phyloP scores from a whole-genome alignment of 2,797 vertebrate genomes.

The Dermochelys coriacea region DNA sequence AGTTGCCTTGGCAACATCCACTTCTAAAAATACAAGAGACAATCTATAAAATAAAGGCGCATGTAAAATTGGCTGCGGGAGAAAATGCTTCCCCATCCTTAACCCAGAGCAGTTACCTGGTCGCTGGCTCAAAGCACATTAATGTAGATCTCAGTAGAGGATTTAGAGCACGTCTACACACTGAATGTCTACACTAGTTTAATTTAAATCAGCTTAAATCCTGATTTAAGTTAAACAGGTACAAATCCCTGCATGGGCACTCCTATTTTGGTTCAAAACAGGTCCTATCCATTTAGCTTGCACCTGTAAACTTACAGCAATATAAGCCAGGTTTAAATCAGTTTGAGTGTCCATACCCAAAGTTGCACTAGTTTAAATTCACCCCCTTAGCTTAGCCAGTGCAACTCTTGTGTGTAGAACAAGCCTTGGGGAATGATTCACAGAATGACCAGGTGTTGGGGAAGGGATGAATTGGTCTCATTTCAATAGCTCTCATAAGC shows the following conservation, averaged over 20 bases:
- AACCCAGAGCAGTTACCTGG: slow-evolving; percentile 2
- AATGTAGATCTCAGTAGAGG: slow-evolving; percentile 15
- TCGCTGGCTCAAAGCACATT: not conserved
- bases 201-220: slow-evolving; percentile 5
- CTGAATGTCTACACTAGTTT: slow-evolving; percentile 1
- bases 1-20: slow-evolving; percentile 83
- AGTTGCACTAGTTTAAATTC: not conserved
- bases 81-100: slow-evolving; percentile 46
- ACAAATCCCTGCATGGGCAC: not conserved
- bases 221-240: not conserved
- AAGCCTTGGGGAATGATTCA: not conserved
- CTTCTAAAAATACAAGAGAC: slow-evolving; percentile 83
- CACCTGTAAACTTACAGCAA: not conserved
- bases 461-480: not conserved
- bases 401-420: not conserved
- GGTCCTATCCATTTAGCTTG: not conserved
- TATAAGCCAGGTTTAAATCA: not conserved
- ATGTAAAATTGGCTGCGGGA: slow-evolving; percentile 58
- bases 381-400: not conserved
- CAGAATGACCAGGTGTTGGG: not conserved
- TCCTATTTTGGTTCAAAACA: not conserved
- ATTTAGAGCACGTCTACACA: not conserved
- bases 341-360: not conserved
- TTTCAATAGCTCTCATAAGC: not conserved
- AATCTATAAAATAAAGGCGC: slow-evolving; percentile 77